phyloP scores from a whole-genome alignment of 1,140 invertebrate genomes.

The Telenomus remus region DNA sequence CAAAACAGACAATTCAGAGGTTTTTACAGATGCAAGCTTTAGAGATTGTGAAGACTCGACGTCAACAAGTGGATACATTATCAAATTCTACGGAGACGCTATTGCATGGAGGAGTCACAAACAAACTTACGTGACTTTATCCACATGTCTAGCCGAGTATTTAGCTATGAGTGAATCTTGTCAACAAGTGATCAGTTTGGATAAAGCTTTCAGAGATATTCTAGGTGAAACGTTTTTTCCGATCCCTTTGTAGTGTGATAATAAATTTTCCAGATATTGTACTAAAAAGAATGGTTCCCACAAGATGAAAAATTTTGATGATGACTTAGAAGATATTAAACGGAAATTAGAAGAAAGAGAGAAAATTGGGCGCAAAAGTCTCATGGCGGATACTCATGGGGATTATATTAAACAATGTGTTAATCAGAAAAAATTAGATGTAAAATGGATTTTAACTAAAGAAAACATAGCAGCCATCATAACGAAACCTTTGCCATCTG shows the following conservation, averaged over 20 bases:
- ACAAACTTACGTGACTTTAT: constrained; percentile 56
- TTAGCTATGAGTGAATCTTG: constrained; percentile 53
- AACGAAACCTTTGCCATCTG: too few species aligned
- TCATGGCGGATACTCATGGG: constrained; percentile 4
- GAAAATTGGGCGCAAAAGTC: neutral
- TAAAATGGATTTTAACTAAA: too few species aligned
- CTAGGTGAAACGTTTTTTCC: constrained; percentile 19
- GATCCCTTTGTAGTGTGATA: constrained; percentile 22
- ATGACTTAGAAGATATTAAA: constrained; percentile 3
- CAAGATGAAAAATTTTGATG: constrained; percentile 29
- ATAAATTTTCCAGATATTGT: constrained; percentile 10
- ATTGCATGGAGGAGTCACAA: constrained; percentile 58
- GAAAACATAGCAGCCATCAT: too few species aligned
- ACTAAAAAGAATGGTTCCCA: constrained; percentile 20
- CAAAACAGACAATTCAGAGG: constrained; percentile 15
- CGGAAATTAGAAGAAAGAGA: constrained; percentile 11
- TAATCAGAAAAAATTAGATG: neutral
- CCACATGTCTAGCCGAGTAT: constrained; percentile 62
- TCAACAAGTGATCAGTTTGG: constrained; percentile 58
- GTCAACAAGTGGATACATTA: constrained; percentile 14
- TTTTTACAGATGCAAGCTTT: constrained; percentile 31
- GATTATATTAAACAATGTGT: constrained; percentile 4
- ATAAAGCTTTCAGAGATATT: constrained; percentile 30
- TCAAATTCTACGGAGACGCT: constrained; percentile 36
- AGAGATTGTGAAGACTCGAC: constrained; percentile 15